Percentiles rank a stretch among this genome's conserved stretches.
Conservation (phyloP, 2,888 invertebrate genomes). For the Elaeidobius kamerunicus region DNA sequence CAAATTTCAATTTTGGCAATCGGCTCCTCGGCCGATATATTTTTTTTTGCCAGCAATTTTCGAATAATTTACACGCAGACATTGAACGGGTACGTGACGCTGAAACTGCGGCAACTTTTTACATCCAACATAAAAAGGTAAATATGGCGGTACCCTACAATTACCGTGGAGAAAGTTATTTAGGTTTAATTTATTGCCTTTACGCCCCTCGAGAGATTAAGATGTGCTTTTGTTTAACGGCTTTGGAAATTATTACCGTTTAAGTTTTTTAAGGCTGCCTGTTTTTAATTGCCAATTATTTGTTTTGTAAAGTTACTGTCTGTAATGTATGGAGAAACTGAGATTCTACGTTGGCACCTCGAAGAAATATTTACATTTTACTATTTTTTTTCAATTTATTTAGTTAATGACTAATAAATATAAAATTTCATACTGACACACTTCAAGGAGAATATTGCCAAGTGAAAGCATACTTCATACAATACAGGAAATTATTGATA, state of each 20-base stretch:
- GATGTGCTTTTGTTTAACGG: slow-evolving; percentile 20
- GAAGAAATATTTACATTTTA: too few relatives aligned
- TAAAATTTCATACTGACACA: too few relatives aligned
- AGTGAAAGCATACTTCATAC: too few relatives aligned
- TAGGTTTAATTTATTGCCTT: slow-evolving; percentile 28
- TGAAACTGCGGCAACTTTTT: slow-evolving; percentile 16
- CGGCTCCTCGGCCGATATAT: too few relatives aligned
- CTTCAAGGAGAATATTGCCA: too few relatives aligned
- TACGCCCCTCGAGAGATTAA: slow-evolving; percentile 24
- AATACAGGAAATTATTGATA: too few relatives aligned
- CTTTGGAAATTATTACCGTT: slow-evolving; percentile 1
- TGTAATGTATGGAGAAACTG: too few relatives aligned
- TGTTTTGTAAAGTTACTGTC: too few relatives aligned
- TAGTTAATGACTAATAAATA: too few relatives aligned
- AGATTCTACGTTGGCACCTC: too few relatives aligned
- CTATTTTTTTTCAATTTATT: too few relatives aligned
- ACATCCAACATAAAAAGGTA: slow-evolving; percentile 19
- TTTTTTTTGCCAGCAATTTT: slow-evolving; percentile 17
- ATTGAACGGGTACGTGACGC: slow-evolving; percentile 16
- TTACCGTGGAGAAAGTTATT: slow-evolving; percentile 30
- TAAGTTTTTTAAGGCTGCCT: neutral
- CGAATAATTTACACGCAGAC: slow-evolving; percentile 15
- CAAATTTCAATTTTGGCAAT: too few relatives aligned
- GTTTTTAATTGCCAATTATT: slow-evolving; percentile 2
- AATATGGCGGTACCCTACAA: slow-evolving; percentile 22